Evolutionary conservation across 2,888 invertebrate species (phyloP), one percentile per base, ranked within the genome.

Genomic region (Arge pagana): DNA sequence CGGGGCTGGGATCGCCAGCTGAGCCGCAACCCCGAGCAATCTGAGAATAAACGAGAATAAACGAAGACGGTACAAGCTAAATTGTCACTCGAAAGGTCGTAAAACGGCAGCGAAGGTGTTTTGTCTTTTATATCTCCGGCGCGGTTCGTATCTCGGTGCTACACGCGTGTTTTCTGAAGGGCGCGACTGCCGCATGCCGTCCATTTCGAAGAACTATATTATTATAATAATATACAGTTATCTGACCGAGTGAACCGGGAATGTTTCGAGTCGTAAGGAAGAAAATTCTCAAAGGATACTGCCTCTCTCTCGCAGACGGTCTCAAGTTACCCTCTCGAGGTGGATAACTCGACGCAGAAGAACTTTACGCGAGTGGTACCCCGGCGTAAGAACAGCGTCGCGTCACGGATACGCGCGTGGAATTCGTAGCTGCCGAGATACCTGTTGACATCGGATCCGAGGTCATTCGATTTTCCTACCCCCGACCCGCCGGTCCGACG

Each of bases 181-280:
- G n/a, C 16, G 19, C 30, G 24, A 24, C 30, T 7, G 30, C 28
- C 16, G 13, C 15, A 30, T 42, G n/a, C n/a, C n/a, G n/a, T n/a
- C n/a, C n/a, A n/a, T n/a, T n/a, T n/a, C n/a, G n/a, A n/a, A n/a
- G n/a, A n/a, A n/a, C n/a, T n/a, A n/a, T n/a, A n/a, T n/a, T n/a
- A n/a, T n/a, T n/a, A n/a, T n/a, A n/a, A n/a, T n/a, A n/a, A n/a
- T n/a, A 15, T 30, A 19, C 15, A 45, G 33, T 45, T 19, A 35
- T 18, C n/a, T 42, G 16, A 42, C 11, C 11, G 30, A 11, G 11
- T n/a, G 30, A 15, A 42, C 18, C 7, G 31, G 13, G 42, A 45
- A 33, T 19, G 45, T 45, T 45, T 45, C 23, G 16, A 45, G 21
- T 45, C 24, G 45, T 45, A 45, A 45, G 31, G 45, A 45, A 23